Percentiles rank a stretch among this genome's conserved stretches.
These are phyloP conservation scores for Holotrichia oblita DNA, from an alignment of 1,140 invertebrate genomes.

Conservation along the genomic window DNA sequence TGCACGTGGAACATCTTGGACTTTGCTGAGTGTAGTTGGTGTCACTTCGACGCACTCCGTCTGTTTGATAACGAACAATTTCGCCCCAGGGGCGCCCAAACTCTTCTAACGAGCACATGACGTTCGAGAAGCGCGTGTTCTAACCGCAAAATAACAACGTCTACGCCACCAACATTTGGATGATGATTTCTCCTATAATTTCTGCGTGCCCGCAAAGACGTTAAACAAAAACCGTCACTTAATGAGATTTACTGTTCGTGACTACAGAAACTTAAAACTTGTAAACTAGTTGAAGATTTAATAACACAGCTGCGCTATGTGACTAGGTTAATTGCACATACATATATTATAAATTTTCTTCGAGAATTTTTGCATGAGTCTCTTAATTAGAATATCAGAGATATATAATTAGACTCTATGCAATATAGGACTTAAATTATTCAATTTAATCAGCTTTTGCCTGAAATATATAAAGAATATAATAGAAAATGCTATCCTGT, in stretches of 20 bases:
- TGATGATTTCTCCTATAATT: slow-evolving; percentile 26
- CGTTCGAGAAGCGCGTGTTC: slow-evolving; percentile 27
- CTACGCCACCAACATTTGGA: slow-evolving; percentile 19
- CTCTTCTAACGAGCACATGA: slow-evolving; percentile 33
- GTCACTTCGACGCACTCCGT: slow-evolving; percentile 23
- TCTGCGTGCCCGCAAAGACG: slow-evolving; percentile 20
- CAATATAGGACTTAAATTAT: too few species aligned
- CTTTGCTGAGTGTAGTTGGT: neutral
- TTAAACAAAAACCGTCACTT: slow-evolving; percentile 26
- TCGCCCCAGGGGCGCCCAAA: slow-evolving; percentile 7
- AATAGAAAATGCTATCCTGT: too few species aligned
- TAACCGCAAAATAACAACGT: slow-evolving; percentile 29
- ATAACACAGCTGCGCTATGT: too few species aligned
- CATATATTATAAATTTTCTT: too few species aligned
- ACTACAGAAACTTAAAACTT: neutral
- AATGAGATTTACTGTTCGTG: slow-evolving; percentile 3
- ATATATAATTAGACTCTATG: too few species aligned
- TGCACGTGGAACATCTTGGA: slow-evolving; percentile 34
- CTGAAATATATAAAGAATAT: too few species aligned
- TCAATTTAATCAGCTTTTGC: too few species aligned
- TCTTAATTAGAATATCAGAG: too few species aligned
- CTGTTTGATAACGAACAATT: slow-evolving; percentile 36
- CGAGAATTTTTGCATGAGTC: too few species aligned
- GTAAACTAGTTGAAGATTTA: neutral
- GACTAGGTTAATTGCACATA: too few species aligned